Evolutionary conservation across 1,140 invertebrate genomes (phyloP).

Genomic region (Ips nitidus): DNA sequence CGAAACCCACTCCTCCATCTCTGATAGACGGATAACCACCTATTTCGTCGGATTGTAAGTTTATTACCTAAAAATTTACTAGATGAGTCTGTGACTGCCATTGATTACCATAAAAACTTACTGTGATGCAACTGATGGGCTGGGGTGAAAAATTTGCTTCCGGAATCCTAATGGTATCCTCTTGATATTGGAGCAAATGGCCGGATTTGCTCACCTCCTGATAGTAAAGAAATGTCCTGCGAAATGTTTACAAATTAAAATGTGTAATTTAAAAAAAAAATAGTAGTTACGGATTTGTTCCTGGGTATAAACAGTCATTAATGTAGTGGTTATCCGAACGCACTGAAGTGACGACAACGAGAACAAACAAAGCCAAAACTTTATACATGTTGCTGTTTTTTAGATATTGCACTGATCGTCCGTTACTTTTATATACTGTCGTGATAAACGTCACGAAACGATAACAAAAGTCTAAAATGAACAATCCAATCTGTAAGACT

Average conservation of each 20-base stretch:
- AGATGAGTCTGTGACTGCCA: neutral
- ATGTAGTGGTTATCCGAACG: neutral
- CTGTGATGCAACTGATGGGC: conserved; percentile 2
- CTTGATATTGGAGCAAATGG: neutral
- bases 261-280: neutral
- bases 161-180: conserved; percentile 4
- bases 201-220: conserved; percentile 8
- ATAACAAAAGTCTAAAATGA: too few relatives aligned
- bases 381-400: too few relatives aligned
- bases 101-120: neutral
- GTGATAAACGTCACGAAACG: too few relatives aligned
- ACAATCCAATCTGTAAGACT: too few relatives aligned
- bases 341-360: neutral
- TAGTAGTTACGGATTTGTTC: neutral
- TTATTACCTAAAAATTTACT: neutral
- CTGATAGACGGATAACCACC: conserved; percentile 6
- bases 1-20: conserved; percentile 8
- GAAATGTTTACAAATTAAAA: neutral
- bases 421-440: too few relatives aligned
- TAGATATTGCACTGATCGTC: too few relatives aligned
- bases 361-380: too few relatives aligned
- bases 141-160: neutral
- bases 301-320: conserved; percentile 8
- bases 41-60: neutral
- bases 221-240: conserved; percentile 1